Evolutionary conservation across 2,888 invertebrate species (phyloP).

Genomic region (Pachydiplax longipennis): DNA sequence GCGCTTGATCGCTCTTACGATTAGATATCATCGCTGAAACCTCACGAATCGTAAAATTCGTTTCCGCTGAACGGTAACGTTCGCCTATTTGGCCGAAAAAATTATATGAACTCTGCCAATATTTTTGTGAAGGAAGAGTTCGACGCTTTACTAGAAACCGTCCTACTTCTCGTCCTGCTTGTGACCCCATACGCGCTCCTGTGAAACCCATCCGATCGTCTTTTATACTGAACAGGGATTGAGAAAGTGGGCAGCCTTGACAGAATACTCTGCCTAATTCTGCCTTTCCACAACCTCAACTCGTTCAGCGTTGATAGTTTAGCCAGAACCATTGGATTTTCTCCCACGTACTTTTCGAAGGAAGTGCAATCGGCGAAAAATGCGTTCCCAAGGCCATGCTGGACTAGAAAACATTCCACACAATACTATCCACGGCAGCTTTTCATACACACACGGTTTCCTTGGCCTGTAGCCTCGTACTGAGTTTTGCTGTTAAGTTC

Average conservation of each 20-base stretch:
- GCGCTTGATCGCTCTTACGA: too few relatives aligned
- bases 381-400: not conserved
- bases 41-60: too few relatives aligned
- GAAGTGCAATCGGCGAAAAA: not conserved
- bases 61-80: too few relatives aligned
- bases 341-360: not conserved
- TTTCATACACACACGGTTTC: not conserved
- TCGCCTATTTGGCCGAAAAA: too few relatives aligned
- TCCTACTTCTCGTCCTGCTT: not conserved
- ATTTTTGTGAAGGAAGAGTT: too few relatives aligned
- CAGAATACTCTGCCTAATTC: not conserved
- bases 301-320: not conserved
- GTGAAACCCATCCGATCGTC: not conserved
- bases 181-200: not conserved
- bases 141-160: not conserved
- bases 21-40: too few relatives aligned
- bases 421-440: not conserved
- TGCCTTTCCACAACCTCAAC: not conserved
- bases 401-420: not conserved
- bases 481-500: too few relatives aligned
- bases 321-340: not conserved
- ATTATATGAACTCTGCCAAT: too few relatives aligned
- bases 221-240: not conserved
- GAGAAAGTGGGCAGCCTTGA: not conserved
- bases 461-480: not conserved